A percentile compares a stretch with the other conserved stretches of the same genome.
Conservation (phyloP, 2,113 vertebrate genomes). For the Brachirus orientalis region DNA sequence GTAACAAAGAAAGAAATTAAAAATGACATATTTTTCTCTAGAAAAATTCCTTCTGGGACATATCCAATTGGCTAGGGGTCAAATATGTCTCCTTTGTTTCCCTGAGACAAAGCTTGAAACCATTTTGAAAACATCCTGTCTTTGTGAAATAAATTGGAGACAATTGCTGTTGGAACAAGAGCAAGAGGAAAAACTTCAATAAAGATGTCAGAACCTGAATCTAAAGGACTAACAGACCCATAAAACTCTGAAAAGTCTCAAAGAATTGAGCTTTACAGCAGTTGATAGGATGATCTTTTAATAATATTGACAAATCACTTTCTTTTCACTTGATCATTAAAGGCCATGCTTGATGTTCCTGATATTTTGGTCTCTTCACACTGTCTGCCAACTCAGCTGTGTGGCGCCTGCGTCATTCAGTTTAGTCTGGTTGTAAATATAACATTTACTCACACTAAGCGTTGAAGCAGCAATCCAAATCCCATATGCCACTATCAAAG, state of each 20-base stretch:
- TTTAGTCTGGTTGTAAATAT: slow-evolving; percentile 45
- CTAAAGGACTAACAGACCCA: slow-evolving; percentile 46
- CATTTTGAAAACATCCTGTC: slow-evolving; percentile 8
- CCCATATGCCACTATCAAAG: slow-evolving; percentile 42
- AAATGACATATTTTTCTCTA: slow-evolving; percentile 2
- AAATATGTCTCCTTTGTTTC: slow-evolving; percentile 1
- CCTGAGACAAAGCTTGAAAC: slow-evolving; percentile 5
- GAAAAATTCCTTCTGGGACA: slow-evolving; percentile 22
- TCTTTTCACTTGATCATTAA: not conserved
- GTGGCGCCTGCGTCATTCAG: slow-evolving; percentile 9
- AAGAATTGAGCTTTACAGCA: not conserved
- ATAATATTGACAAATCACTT: not conserved
- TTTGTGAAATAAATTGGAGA: slow-evolving; percentile 32
- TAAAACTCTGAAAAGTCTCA: slow-evolving; percentile 12
- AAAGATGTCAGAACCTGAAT: slow-evolving; percentile 13
- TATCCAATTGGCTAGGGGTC: not conserved
- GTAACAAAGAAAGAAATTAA: slow-evolving; percentile 1
- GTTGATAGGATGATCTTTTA: not conserved
- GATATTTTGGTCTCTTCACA: slow-evolving; percentile 14
- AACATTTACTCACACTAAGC: slow-evolving; percentile 51
- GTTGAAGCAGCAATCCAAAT: slow-evolving; percentile 43
- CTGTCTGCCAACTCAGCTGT: slow-evolving; percentile 5
- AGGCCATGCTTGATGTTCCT: not conserved
- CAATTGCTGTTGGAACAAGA: slow-evolving; percentile 12
- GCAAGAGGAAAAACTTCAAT: slow-evolving; percentile 14